Evolutionary conservation across 2,797 vertebrate genomes (phyloP), one percentile per base, ranked within the genome.

Genomic region (Anolis apletophallus): DNA sequence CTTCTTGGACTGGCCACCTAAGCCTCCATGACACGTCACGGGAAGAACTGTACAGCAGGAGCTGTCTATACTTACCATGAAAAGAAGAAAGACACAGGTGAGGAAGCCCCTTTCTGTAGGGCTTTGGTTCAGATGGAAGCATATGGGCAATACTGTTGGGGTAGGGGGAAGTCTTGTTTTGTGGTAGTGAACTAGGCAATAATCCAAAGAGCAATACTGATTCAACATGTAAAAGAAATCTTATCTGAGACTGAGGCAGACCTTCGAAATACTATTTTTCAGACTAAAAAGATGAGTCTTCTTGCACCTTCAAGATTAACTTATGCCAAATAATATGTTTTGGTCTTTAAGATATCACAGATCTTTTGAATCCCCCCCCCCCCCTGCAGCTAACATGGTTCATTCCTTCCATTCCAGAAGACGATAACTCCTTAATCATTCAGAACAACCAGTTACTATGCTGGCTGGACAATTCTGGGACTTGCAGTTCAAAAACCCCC

Each of bases 1-100:
- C 36, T 50, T 46, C 23, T 21, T 50, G 77, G 50, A 7, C 17
- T 9, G 55, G 36, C 72, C 50, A 16, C 7, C 55, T 75, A 59
- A 88, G 2, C 0, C 59, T 87, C 52, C 75, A 98, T 99, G 98
- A 99, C 98, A 0, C 96, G 98, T 8, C 98, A 99, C 0, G 98
- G 98, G 3, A 99, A 98, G 93, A 99, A 99, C 93, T 99, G 98
- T 61, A 99, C 98, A 0, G 98, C 98, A 0, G 98, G 98, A 34
- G 98, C 98, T 0, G 98, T 99, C 0, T 98, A 99, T 93, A 99
- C 98, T 1, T 99, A 99, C 91, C 98, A 99, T 0, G 98, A 99
- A 95, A 99, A 98, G 80, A 98, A 92, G 94, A 98, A 99, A 88
- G 98, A 99, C 75, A 99, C 98, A 80, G 97, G 98, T 98, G 81